Evolutionary conservation across 2,797 vertebrate genomes (phyloP).

Genomic region (Schizopygopsis pylzovi): DNA sequence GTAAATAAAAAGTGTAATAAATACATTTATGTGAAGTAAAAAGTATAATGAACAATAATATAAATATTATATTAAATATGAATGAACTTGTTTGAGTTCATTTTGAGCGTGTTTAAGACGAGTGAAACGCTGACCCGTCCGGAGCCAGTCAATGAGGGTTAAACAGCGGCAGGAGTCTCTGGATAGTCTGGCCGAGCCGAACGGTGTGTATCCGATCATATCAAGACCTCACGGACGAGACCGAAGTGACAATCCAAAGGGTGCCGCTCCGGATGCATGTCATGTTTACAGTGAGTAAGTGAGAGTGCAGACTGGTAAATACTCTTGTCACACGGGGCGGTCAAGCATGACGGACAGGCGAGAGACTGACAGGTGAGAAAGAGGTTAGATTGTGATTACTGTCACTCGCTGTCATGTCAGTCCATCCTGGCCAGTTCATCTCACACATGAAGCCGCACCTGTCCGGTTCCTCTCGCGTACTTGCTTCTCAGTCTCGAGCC

Average conservation of each 20-base stretch:
- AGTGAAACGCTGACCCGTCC: constrained; percentile 50
- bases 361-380: constrained; percentile 80
- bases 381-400: constrained; percentile 69
- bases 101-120: constrained; percentile 59
- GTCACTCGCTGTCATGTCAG: constrained; percentile 62
- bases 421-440: constrained; percentile 27
- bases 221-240: constrained; percentile 39
- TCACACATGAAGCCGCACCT: constrained; percentile 25
- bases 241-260: constrained; percentile 66
- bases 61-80: too few relatives aligned
- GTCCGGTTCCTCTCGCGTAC: constrained; percentile 42
- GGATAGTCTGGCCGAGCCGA: constrained; percentile 19
- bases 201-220: constrained; percentile 3
- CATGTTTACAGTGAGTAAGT: constrained; percentile 47
- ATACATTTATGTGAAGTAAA: too few relatives aligned
- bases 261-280: constrained; percentile 39
- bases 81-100: too few relatives aligned
- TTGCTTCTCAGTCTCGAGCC: constrained; percentile 9
- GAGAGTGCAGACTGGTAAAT: constrained; percentile 65
- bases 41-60: too few relatives aligned
- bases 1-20: too few relatives aligned
- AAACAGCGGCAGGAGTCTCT: background rate
- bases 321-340: constrained; percentile 77
- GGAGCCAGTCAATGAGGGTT: constrained; percentile 24
- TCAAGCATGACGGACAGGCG: constrained; percentile 59